Conservation (phyloP, 1,140 invertebrate genomes). For the Sitobion miscanthi region DNA sequence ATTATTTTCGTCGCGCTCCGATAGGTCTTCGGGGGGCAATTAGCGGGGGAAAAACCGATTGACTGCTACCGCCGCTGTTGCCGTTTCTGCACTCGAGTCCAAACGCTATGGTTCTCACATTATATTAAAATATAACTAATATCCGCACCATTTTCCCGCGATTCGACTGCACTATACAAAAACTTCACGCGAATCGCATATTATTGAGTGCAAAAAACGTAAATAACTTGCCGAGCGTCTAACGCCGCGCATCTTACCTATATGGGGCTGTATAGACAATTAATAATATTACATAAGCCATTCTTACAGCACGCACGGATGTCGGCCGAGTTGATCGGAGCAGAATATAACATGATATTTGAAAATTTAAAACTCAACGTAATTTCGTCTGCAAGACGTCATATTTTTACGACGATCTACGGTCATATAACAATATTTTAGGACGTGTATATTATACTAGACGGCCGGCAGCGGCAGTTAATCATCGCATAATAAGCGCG, state of each 20-base stretch:
- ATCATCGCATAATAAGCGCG: background rate
- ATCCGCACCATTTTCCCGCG: background rate
- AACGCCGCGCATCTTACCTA: too few relatives aligned
- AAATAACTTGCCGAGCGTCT: background rate
- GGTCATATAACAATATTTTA: background rate
- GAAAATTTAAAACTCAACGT: background rate
- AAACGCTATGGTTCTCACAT: too few relatives aligned
- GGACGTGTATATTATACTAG: background rate
- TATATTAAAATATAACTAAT: too few relatives aligned
- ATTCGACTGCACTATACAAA: background rate
- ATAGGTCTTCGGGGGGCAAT: background rate
- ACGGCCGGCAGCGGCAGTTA: background rate
- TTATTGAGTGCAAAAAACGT: background rate
- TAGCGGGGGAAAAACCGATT: background rate
- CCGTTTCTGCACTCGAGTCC: background rate
- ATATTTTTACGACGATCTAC: background rate
- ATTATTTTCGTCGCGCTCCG: constrained; percentile 16
- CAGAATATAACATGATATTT: too few relatives aligned
- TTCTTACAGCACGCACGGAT: too few relatives aligned
- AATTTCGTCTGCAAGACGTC: background rate
- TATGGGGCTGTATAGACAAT: too few relatives aligned
- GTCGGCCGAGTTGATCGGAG: too few relatives aligned
- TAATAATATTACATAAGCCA: too few relatives aligned
- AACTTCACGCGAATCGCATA: background rate
- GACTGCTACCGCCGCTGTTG: background rate